Conservation (phyloP, 37 sponge, comb jelly and placozoan genomes). For the Corticium candelabrum region DNA sequence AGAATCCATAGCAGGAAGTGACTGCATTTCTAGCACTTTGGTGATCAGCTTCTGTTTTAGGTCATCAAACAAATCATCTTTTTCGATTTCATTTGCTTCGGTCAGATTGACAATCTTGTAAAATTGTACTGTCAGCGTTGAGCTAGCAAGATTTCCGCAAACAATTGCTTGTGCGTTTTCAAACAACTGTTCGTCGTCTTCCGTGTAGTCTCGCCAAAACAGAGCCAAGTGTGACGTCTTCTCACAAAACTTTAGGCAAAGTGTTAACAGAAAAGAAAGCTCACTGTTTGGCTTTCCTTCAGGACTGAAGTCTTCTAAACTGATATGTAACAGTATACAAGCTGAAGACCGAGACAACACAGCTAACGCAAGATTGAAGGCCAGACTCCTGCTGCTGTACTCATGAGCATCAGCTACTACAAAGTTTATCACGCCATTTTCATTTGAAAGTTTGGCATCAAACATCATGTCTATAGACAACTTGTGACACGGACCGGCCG, state of each 20-base stretch:
- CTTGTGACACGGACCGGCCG: background rate
- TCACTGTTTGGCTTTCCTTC: background rate
- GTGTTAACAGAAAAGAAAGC: no score
- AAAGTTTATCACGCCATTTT: background rate
- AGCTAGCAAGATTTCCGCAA: no score
- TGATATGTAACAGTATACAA: background rate
- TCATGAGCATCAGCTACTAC: background rate
- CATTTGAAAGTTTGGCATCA: background rate
- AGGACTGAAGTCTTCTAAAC: background rate
- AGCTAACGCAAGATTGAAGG: background rate
- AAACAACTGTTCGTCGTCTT: background rate
- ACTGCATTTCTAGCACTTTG: no score
- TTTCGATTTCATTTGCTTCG: no score
- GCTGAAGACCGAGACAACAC: background rate
- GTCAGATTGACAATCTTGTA: no score
- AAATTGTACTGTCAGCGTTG: no score
- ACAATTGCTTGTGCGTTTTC: background rate
- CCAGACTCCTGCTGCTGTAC: background rate
- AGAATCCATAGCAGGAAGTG: no score
- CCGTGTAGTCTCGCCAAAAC: background rate
- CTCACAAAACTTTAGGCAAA: background rate
- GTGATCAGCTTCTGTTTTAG: no score
- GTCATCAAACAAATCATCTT: no score
- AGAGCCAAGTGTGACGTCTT: background rate
- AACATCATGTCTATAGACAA: background rate